These are phyloP conservation scores for Oncorhynchus kisutch DNA, from an alignment of 2,113 vertebrate genomes.

Conservation along the genomic window DNA sequence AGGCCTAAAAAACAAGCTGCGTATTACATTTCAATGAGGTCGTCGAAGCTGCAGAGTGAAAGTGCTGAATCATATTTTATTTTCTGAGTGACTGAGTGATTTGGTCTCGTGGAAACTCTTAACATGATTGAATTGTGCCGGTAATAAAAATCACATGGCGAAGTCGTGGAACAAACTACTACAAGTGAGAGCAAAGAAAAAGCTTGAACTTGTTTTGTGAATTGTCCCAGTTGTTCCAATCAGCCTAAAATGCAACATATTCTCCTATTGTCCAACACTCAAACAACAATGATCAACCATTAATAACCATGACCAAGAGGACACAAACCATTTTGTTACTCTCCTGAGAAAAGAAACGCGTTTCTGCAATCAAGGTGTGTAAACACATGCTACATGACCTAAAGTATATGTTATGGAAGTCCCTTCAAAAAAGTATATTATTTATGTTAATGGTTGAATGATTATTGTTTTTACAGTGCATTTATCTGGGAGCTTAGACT, in stretches of 20 bases:
- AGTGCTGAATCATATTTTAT: conserved; percentile 49
- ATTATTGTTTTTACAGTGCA: too few relatives aligned
- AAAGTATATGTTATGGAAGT: too few relatives aligned
- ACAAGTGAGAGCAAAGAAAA: conserved; percentile 4
- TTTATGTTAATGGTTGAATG: too few relatives aligned
- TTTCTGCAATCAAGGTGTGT: too few relatives aligned
- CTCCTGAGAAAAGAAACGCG: too few relatives aligned
- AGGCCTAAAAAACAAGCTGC: conserved; percentile 4
- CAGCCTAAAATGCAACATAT: conserved; percentile 14
- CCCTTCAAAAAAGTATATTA: too few relatives aligned
- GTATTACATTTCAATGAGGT: conserved; percentile 8
- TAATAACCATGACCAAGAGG: background rate
- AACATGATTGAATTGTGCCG: conserved; percentile 46
- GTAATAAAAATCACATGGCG: conserved; percentile 56
- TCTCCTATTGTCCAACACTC: conserved; percentile 20
- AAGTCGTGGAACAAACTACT: conserved; percentile 47
- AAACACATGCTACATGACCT: too few relatives aligned
- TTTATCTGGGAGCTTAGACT: too few relatives aligned
- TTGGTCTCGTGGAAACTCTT: conserved; percentile 10
- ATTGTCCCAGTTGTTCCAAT: conserved; percentile 8
- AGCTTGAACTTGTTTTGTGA: conserved; percentile 39
- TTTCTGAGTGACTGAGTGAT: conserved; percentile 17
- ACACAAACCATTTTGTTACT: background rate
- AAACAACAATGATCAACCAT: conserved; percentile 14
- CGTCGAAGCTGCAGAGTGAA: conserved; percentile 1